phyloP scores from a whole-genome alignment of 2,113 vertebrate species.

The Trochalopteron elliotii region DNA sequence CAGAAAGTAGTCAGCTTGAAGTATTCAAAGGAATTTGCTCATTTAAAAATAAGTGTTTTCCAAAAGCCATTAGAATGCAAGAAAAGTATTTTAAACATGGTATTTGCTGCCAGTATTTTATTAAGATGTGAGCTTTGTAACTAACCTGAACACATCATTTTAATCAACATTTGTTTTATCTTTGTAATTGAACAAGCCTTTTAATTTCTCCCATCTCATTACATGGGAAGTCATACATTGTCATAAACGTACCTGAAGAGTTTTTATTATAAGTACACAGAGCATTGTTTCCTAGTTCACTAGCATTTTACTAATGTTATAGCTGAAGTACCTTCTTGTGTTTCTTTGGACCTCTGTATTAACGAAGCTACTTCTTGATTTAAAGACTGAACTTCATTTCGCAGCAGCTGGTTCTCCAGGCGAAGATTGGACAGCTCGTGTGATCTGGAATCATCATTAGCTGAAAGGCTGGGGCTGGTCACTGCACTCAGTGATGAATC shows the following conservation, averaged over 20 bases:
- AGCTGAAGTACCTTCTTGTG: constrained; percentile 84
- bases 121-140: neutral
- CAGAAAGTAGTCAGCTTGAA: neutral
- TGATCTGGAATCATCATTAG: constrained; percentile 66
- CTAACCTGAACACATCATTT: neutral
- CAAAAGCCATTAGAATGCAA: neutral
- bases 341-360: constrained; percentile 91
- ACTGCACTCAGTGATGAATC: constrained; percentile 4
- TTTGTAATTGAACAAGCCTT: neutral
- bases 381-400: constrained; percentile 92
- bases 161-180: neutral
- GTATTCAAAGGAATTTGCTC: neutral
- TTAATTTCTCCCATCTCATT: neutral
- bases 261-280: neutral
- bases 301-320: neutral
- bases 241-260: neutral
- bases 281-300: neutral
- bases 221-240: neutral
- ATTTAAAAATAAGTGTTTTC: neutral
- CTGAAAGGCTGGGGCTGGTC: constrained; percentile 43
- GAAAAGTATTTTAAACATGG: neutral
- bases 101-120: neutral
- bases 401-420: constrained; percentile 94
- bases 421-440: constrained; percentile 92
- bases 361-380: constrained; percentile 97